Conservation (phyloP, 2,797 vertebrate genomes). For the Megaceryle alcyon region DNA sequence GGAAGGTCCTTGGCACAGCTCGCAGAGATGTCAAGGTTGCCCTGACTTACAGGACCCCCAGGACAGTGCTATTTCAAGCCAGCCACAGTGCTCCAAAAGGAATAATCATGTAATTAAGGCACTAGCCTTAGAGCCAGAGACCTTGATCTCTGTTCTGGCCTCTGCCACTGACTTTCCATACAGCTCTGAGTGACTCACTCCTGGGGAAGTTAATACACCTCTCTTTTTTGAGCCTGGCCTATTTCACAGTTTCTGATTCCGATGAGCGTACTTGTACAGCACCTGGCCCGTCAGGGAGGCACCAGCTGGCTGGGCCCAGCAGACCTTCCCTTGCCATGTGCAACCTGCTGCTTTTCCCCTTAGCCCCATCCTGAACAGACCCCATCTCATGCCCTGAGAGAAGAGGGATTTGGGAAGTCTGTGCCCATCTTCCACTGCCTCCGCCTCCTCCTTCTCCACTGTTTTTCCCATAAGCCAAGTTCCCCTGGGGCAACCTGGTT, state of each 20-base stretch:
- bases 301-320: not conserved
- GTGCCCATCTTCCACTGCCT: accelerated
- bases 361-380: not conserved
- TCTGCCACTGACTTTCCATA: not conserved
- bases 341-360: not conserved
- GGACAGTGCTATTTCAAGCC: not conserved
- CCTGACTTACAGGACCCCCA: not conserved
- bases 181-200: not conserved
- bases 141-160: not conserved
- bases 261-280: not conserved
- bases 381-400: not conserved
- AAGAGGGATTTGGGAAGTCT: not conserved
- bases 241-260: not conserved
- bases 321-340: not conserved
- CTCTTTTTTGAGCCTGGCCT: not conserved
- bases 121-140: not conserved
- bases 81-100: not conserved
- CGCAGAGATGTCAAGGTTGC: not conserved
- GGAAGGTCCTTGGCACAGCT: not conserved
- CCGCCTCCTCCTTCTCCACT: not conserved
- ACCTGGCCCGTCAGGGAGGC: not conserved
- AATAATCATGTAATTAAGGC: not conserved
- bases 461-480: not conserved
- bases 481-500: conserved; percentile 17
- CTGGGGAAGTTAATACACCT: not conserved